Percentiles rank a stretch among this genome's conserved stretches.
phyloP scores from a whole-genome alignment of 2,797 vertebrate genomes.

The Mus caroli region DNA sequence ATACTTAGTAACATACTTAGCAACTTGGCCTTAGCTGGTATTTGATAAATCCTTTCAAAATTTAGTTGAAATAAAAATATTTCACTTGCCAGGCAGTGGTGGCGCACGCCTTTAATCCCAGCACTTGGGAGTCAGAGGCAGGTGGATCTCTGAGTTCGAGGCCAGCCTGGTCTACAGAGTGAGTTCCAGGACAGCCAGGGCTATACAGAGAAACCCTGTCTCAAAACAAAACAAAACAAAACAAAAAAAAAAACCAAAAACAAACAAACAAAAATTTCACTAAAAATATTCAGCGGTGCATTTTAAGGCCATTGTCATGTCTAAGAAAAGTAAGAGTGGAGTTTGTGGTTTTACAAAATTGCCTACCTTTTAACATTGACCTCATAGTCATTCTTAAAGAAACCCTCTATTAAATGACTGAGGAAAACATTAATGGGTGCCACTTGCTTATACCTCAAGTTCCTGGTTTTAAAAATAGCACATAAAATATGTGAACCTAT shows the following conservation, averaged over 20 bases:
- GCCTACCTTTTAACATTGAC: conserved; percentile 2
- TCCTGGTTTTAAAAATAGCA: conserved; percentile 29
- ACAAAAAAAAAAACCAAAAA: too few relatives aligned
- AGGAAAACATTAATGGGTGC: conserved; percentile 19
- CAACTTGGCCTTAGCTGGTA: background rate
- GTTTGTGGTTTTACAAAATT: background rate
- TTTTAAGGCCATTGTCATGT: conserved; percentile 1
- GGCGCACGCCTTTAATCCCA: too few relatives aligned
- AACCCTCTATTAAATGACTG: conserved; percentile 35
- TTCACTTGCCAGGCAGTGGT: too few relatives aligned
- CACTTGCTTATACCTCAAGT: conserved; percentile 34
- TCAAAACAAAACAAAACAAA: too few relatives aligned
- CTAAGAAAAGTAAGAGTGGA: conserved; percentile 49
- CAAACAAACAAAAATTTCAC: too few relatives aligned
- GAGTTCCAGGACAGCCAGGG: too few relatives aligned
- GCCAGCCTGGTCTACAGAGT: too few relatives aligned
- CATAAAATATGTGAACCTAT: conserved; percentile 30
- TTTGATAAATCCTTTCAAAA: conserved; percentile 18
- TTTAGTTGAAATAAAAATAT: background rate
- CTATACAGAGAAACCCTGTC: too few relatives aligned
- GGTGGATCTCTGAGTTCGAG: too few relatives aligned
- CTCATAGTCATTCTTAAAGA: conserved; percentile 20
- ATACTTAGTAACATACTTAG: background rate
- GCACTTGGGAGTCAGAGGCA: too few relatives aligned
- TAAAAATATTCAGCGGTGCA: conserved; percentile 34